Conservation (phyloP, 2,113 vertebrate genomes). For the Aldabrachelys gigantea region DNA sequence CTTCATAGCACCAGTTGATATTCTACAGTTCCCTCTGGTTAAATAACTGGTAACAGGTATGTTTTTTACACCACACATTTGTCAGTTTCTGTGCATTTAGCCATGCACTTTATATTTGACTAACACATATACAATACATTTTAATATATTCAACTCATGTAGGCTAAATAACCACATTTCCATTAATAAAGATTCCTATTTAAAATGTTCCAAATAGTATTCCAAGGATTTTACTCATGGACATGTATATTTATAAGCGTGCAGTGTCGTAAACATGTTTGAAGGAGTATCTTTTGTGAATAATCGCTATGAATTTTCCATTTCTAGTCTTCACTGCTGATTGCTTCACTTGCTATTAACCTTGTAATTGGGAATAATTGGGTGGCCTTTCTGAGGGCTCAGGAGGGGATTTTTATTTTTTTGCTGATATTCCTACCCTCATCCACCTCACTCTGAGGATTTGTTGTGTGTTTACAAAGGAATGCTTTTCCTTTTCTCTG, state of each 20-base stretch:
- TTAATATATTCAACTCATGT: too few relatives aligned
- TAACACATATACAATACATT: too few relatives aligned
- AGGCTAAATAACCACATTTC: fast-evolving
- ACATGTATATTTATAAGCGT: background rate
- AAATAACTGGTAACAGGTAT: background rate
- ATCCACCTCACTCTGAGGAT: background rate
- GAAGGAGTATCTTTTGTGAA: background rate
- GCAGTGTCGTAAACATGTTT: background rate
- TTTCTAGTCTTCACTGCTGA: background rate
- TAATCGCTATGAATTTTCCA: background rate
- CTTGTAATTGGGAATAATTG: background rate
- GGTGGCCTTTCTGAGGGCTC: background rate
- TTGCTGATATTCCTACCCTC: background rate
- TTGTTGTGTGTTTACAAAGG: background rate
- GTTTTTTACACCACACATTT: background rate
- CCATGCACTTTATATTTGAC: background rate
- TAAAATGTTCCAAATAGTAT: background rate
- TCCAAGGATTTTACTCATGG: background rate
- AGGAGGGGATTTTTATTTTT: background rate
- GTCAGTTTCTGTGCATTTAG: background rate
- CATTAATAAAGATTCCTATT: background rate
- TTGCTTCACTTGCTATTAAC: background rate
- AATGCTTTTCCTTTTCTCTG: background rate
- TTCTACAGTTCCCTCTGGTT: background rate
- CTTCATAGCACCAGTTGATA: background rate